Evolutionary conservation across 53 echinoderm and acorn worm species (phyloP), one percentile per base, ranked within the genome.

Genomic region (Actinopyga echinites): DNA sequence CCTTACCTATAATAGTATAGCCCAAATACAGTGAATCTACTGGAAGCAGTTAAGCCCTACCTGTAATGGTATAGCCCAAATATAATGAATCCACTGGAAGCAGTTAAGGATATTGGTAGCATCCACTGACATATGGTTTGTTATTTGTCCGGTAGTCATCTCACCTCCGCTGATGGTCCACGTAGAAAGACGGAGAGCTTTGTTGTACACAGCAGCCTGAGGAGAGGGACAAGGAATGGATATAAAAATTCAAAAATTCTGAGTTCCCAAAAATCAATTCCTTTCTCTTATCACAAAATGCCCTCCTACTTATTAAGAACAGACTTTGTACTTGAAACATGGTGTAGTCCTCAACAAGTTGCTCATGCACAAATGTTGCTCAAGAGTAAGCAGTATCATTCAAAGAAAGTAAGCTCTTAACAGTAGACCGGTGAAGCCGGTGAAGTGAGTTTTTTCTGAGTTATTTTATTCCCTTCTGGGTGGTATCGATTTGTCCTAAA

Each of bases 81-180:
- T 21, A 45, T 95, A 89, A 53, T 95, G 95, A 38, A 95, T 45
- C 68, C 86, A 91, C 36, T 95, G 95, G 11, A 85, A 43, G 1
- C 91, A 91, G 71, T 87, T 87, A 8, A 89, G 83, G 7, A 95
- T 56, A 68, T 91, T 85, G 30, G 79, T 73, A 2, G 95, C 87
- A 67, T 95, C 95, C 37, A 91, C 89, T 6, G 93, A 95, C 95
- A 95, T 95, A 57, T 95, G 95, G 79, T 95, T 95, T 73, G 95
- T 93, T 36, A 95, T 95, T 85, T 91, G 93, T 59, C 95, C 95
- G 88, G 93, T 95, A 10, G 95, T 93, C 95, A 95, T 95, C 5
- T 81, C 57, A 30, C 95, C 95, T 42, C 95, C 91, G 0, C 83
- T 85, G 87, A 95, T 95, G 38, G 91, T 87, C 61, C 85, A 93